Percentiles rank a stretch among this genome's conserved stretches.
These are phyloP conservation scores for Rhyacophila evoluta DNA, from an alignment of 2,888 invertebrate genomes.

Conservation along the genomic window DNA sequence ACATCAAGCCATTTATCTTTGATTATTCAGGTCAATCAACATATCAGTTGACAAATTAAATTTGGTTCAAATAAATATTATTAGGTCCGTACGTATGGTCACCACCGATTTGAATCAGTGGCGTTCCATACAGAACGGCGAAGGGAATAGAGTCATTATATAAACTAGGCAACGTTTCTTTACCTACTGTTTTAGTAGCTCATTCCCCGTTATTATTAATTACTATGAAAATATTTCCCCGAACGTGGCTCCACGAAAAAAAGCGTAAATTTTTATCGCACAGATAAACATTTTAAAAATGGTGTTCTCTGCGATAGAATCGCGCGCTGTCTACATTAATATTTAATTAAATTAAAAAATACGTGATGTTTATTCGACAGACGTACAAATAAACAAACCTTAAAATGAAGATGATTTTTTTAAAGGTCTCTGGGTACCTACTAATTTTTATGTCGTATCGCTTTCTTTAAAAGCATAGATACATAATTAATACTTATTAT, in stretches of 20 bases:
- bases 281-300: conserved; percentile 42
- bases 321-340: conserved; percentile 23
- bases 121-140: background rate
- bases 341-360: conserved; percentile 41
- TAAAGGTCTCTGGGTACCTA: background rate
- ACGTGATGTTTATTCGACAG: conserved; percentile 37
- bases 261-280: conserved; percentile 43
- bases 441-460: background rate
- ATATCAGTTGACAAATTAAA: too few relatives aligned
- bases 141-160: conserved; percentile 41
- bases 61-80: background rate
- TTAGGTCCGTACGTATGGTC: background rate
- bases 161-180: conserved; percentile 36
- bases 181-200: conserved; percentile 47
- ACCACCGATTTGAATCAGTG: background rate
- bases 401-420: conserved; percentile 9
- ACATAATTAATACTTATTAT: too few relatives aligned
- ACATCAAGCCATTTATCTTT: too few relatives aligned
- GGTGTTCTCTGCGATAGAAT: conserved; percentile 37
- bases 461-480: background rate
- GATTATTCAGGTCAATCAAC: too few relatives aligned
- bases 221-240: conserved; percentile 38
- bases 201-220: conserved; percentile 46
- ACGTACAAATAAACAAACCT: conserved; percentile 26
- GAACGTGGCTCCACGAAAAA: conserved; percentile 26